These are phyloP conservation scores for Agelaius phoeniceus DNA, from an alignment of 2,113 vertebrate species.

Conservation along the genomic window DNA sequence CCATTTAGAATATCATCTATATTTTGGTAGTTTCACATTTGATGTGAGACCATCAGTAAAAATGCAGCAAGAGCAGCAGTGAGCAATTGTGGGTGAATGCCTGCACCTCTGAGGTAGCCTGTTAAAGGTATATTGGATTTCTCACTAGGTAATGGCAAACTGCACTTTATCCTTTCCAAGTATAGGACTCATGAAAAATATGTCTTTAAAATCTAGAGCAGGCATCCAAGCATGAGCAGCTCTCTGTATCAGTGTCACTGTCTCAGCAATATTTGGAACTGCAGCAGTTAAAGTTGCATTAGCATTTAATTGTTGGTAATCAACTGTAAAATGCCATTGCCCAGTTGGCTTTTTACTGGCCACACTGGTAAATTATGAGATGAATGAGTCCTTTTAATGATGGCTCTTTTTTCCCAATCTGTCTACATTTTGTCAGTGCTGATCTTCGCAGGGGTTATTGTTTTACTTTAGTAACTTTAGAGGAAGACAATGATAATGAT, in stretches of 20 bases:
- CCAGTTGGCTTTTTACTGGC: neutral
- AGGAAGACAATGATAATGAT: neutral
- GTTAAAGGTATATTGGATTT: neutral
- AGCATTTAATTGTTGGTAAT: neutral
- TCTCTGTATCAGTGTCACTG: neutral
- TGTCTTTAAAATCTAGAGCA: neutral
- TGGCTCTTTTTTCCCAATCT: neutral
- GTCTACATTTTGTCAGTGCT: too few relatives aligned
- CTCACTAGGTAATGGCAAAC: neutral
- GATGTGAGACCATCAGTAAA: neutral
- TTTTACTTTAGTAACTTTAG: neutral
- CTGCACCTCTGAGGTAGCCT: neutral
- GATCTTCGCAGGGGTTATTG: neutral
- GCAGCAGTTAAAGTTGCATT: neutral
- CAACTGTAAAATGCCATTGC: neutral
- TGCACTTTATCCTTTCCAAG: neutral
- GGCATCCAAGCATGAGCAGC: neutral
- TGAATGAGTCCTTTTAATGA: neutral
- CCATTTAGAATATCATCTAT: neutral
- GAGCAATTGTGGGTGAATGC: neutral
- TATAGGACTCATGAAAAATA: neutral
- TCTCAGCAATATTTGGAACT: neutral
- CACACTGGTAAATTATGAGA: neutral
- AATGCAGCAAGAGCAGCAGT: neutral
- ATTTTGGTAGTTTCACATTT: neutral